These are phyloP conservation scores for Malurus melanocephalus DNA, from an alignment of 2,113 vertebrate genomes.

Conservation along the genomic window DNA sequence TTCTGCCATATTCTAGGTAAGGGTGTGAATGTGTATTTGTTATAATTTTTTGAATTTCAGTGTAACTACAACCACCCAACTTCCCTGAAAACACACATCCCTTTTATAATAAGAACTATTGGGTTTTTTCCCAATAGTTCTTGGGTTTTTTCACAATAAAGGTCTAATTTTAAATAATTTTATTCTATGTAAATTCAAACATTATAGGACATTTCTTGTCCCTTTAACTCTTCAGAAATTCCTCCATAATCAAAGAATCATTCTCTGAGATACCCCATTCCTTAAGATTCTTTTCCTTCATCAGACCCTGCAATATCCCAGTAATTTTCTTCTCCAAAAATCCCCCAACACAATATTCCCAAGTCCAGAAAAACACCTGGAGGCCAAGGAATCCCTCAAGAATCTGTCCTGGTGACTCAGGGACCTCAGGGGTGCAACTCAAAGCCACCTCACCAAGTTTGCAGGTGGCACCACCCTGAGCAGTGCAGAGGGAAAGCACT, in stretches of 20 bases:
- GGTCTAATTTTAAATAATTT: background rate
- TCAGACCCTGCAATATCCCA: background rate
- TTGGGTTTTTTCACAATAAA: background rate
- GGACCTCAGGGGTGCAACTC: background rate
- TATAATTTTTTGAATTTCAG: background rate
- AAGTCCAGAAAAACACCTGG: background rate
- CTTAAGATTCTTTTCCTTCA: background rate
- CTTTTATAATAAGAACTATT: background rate
- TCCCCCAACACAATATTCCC: background rate
- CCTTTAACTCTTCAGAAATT: background rate
- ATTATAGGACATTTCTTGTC: background rate
- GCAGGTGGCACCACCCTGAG: background rate
- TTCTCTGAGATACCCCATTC: background rate
- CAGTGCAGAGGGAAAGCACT: background rate
- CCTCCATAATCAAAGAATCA: background rate
- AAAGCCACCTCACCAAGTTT: background rate
- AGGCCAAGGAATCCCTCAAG: rapidly evolving
- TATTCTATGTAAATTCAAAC: background rate
- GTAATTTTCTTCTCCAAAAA: background rate
- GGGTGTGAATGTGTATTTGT: background rate
- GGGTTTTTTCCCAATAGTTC: too few relatives aligned
- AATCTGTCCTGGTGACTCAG: background rate
- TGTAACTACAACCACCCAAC: background rate
- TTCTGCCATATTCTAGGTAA: background rate
- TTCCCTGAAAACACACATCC: background rate